Percentiles rank a stretch among this genome's conserved stretches.
phyloP scores from a whole-genome alignment of 2,888 invertebrate genomes.

The Cartodere bifasciata region DNA sequence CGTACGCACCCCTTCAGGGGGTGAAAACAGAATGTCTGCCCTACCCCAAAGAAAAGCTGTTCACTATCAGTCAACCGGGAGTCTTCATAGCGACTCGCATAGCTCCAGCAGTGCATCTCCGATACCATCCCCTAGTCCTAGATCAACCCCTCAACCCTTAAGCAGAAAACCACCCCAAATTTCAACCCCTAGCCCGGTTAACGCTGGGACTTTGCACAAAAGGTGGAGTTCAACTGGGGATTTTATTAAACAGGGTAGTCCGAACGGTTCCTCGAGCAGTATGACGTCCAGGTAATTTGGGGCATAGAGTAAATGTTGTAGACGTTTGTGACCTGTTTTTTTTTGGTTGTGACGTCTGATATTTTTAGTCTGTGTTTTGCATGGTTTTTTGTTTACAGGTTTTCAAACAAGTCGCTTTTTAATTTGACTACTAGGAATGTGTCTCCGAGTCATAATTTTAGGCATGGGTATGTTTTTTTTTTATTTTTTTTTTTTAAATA shows the following conservation, averaged over 20 bases:
- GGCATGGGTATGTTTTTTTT: constrained; percentile 53
- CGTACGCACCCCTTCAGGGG: too few relatives aligned
- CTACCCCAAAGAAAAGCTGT: constrained; percentile 49
- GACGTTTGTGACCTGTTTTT: too few relatives aligned
- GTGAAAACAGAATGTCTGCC: too few relatives aligned
- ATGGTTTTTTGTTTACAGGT: constrained; percentile 44
- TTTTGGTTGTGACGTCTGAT: constrained; percentile 18
- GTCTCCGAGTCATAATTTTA: constrained; percentile 44
- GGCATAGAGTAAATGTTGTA: too few relatives aligned
- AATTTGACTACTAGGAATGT: constrained; percentile 53
- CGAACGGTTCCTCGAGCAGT: too few relatives aligned
- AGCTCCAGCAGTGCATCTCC: constrained; percentile 78
- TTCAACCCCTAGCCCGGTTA: constrained; percentile 35
- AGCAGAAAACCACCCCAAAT: constrained; percentile 39
- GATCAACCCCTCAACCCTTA: constrained; percentile 54
- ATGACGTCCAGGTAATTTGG: constrained; percentile 35
- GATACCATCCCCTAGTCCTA: constrained; percentile 62
- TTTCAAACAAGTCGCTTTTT: constrained; percentile 58
- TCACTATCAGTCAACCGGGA: constrained; percentile 64
- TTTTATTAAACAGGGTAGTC: constrained; percentile 57
- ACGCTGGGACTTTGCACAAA: constrained; percentile 46
- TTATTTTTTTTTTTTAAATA: constrained; percentile 22
- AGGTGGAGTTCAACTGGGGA: constrained; percentile 78
- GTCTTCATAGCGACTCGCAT: constrained; percentile 62
- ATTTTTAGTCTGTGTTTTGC: constrained; percentile 28